Evolutionary conservation across 1,140 invertebrate species (phyloP).

Genomic region (Condylostylus longicornis): DNA sequence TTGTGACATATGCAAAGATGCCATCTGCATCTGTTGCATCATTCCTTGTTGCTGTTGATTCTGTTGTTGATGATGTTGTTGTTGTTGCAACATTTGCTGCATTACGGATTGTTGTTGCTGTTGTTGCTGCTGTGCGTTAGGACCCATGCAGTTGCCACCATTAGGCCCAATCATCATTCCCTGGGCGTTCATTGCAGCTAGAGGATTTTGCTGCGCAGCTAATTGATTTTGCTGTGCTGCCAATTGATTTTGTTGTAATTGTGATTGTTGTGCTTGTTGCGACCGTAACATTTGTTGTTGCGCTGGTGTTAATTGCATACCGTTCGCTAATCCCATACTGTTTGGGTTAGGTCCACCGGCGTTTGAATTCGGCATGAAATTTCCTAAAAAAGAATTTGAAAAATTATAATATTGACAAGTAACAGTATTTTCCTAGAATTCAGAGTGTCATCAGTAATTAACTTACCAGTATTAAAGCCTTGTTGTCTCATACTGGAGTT

Average conservation of each 20-base stretch:
- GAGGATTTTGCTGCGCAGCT: slow-evolving; percentile 10
- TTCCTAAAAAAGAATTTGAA: slow-evolving; percentile 11
- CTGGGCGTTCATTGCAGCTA: slow-evolving; percentile 6
- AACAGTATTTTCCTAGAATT: no score
- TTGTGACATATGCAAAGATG: slow-evolving; percentile 48
- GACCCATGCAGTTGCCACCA: no score
- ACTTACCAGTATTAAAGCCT: slow-evolving; percentile 46
- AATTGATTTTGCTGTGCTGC: slow-evolving; percentile 11
- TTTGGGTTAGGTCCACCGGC: slow-evolving; percentile 21
- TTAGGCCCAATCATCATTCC: slow-evolving; percentile 1
- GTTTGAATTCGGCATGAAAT: slow-evolving; percentile 29
- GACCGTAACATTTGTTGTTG: slow-evolving; percentile 34
- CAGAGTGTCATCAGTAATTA: no score
- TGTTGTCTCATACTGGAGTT: slow-evolving; percentile 39
- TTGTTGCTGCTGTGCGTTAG: slow-evolving; percentile 12
- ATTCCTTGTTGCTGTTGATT: slow-evolving; percentile 37
- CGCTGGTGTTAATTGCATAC: slow-evolving; percentile 40
- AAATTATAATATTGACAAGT: slow-evolving; percentile 1
- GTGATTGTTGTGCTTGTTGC: no score
- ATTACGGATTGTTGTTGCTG: slow-evolving; percentile 14
- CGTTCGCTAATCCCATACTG: slow-evolving; percentile 26
- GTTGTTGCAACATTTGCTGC: slow-evolving; percentile 13
- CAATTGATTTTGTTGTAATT: slow-evolving; percentile 11
- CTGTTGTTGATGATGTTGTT: slow-evolving; percentile 21
- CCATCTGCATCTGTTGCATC: slow-evolving; percentile 38